Conservation (phyloP, 2,888 invertebrate genomes). For the Thecophora atra region DNA sequence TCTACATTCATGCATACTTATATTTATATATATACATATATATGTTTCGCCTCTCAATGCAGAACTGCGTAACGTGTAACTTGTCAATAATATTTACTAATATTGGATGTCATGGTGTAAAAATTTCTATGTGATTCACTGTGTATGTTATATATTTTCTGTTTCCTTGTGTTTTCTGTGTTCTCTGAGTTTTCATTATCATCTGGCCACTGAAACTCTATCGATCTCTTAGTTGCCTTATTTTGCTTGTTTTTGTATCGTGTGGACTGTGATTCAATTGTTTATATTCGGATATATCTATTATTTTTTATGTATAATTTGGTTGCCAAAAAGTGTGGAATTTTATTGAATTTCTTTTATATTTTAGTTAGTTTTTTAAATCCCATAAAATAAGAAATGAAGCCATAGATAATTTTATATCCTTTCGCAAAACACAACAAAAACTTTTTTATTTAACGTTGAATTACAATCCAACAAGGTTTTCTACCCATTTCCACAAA, state of each 20-base stretch:
- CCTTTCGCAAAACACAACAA: constrained; percentile 8
- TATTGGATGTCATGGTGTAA: constrained; percentile 63
- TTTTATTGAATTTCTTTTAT: neutral
- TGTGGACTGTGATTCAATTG: constrained; percentile 11
- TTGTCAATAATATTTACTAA: constrained; percentile 42
- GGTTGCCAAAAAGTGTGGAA: neutral
- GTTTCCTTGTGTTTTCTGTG: constrained; percentile 32
- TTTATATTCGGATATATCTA: neutral
- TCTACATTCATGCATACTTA: neutral
- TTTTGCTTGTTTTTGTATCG: neutral
- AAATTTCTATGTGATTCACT: constrained; percentile 64
- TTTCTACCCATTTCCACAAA: no score
- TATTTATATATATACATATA: constrained; percentile 12
- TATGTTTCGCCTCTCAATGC: constrained; percentile 15
- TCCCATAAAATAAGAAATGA: neutral
- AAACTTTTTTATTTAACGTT: constrained; percentile 2
- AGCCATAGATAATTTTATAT: neutral
- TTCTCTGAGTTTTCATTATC: constrained; percentile 15
- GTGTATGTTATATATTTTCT: constrained; percentile 53
- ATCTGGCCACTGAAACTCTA: constrained; percentile 23
- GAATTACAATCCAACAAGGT: neutral
- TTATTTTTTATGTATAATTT: neutral
- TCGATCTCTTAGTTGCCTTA: constrained; percentile 32
- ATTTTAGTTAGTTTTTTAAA: neutral
- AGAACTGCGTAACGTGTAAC: constrained; percentile 25